These are phyloP conservation scores for Doryteuthis pealeii DNA, from an alignment of 1,140 invertebrate genomes.

Conservation along the genomic window DNA sequence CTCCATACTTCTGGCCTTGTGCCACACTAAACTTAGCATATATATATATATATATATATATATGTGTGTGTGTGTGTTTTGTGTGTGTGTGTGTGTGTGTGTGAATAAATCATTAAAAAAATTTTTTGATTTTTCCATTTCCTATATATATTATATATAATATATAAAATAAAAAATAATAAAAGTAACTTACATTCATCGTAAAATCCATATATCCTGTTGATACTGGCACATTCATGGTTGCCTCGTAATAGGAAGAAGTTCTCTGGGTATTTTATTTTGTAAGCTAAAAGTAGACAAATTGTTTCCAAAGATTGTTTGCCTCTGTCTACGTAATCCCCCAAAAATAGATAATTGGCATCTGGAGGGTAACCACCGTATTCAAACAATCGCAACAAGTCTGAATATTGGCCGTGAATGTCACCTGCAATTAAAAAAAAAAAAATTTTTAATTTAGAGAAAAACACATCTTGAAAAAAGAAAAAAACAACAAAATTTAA, in stretches of 20 bases:
- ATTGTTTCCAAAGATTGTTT: constrained; percentile 67
- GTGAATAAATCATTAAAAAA: too few species aligned
- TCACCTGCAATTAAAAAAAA: constrained; percentile 62
- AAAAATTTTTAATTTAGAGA: neutral
- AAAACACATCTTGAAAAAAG: neutral
- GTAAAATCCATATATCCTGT: constrained; percentile 67
- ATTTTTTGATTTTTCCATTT: too few species aligned
- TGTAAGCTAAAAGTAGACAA: constrained; percentile 59
- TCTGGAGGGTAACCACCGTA: constrained; percentile 67
- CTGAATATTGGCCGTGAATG: constrained; percentile 67
- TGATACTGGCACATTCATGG: constrained; percentile 70
- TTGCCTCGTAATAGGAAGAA: constrained; percentile 72
- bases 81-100: too few species aligned
- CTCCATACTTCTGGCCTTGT: too few species aligned
- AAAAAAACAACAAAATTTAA: constrained; percentile 7
- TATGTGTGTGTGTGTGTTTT: too few species aligned
- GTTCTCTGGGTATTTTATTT: constrained; percentile 66
- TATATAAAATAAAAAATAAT: neutral
- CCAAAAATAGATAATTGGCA: constrained; percentile 65
- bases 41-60: too few species aligned
- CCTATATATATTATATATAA: too few species aligned
- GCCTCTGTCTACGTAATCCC: constrained; percentile 66
- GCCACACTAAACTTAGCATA: too few species aligned
- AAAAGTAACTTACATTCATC: constrained; percentile 57
- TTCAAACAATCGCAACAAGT: constrained; percentile 65